A percentile compares a stretch with the other conserved stretches of the same genome.
These are phyloP conservation scores for Agrilus planipennis DNA, from an alignment of 1,140 invertebrate genomes.

Conservation along the genomic window DNA sequence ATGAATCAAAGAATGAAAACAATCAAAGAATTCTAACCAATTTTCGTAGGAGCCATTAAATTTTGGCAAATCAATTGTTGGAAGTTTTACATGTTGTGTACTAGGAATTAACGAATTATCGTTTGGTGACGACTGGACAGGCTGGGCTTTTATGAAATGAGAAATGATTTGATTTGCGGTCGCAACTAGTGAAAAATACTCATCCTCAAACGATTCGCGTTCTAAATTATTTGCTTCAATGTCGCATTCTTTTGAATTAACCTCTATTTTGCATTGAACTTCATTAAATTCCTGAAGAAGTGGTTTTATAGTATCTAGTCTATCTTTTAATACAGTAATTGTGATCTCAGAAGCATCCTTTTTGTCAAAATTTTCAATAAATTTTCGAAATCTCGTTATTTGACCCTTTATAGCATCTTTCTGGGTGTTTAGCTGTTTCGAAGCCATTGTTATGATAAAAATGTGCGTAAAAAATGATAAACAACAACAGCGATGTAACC, in stretches of 20 bases:
- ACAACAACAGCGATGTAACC: no score
- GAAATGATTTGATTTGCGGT: neutral
- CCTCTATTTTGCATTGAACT: conserved; percentile 1
- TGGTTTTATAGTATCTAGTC: neutral
- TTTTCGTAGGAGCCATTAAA: conserved; percentile 8
- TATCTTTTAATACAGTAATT: no score
- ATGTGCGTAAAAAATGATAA: no score
- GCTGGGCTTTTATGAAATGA: no score
- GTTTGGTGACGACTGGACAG: no score
- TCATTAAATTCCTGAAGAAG: neutral
- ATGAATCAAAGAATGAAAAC: no score
- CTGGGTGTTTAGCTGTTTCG: no score
- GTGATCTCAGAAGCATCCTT: no score
- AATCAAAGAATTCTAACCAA: no score
- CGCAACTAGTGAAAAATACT: neutral
- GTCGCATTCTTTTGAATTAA: neutral
- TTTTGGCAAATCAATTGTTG: conserved; percentile 7
- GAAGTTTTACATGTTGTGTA: conserved; percentile 4
- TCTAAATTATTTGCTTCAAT: neutral
- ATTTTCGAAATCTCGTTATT: neutral
- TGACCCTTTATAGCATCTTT: no score
- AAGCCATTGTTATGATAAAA: no score
- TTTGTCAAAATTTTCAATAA: neutral
- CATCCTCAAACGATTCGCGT: conserved; percentile 1
- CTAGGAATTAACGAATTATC: neutral